Base-by-base conservation (phyloP, 1,140 invertebrate genomes). In the Pseudachorutes palmiensis region DNA sequence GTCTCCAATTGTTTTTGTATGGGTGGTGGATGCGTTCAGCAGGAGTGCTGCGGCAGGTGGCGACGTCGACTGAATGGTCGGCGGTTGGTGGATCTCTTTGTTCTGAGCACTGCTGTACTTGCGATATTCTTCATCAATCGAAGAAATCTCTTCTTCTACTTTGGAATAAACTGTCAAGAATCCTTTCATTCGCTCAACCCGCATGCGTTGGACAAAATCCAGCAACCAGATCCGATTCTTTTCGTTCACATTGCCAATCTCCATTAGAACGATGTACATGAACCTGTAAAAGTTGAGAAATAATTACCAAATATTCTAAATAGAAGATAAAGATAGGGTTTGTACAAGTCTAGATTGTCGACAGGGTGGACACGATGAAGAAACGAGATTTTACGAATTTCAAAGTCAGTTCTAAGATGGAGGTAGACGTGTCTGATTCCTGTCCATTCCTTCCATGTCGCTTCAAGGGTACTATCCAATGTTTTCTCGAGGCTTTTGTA, bases 381-480 rank as follows among this genome's bases (percentile, higher is more conserved):
- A 62, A 81, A 78, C 26, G 75, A 75, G 9, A 82, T 78, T 62
- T 77, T 73, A 5, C 74, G 70, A 2, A 81, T 74, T 9, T 79
- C 78, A 64, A 81, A 75, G 16, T 80, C 77, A 55, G 79, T 74
- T 0, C 79, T 76, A 0, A 82, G 76, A 64, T 81, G 76, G 67
- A 81, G 72, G 69, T 81, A 82, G 28, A 82, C 76, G 62, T 78
- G 74, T 5, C 80, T 70, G 1, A 79, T 80, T n/a, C 80, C 80
- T 1, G 80, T 81, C 81, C 80, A 81, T 55, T 82, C 81, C 70
- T 81, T 81, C 81, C 81, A 82, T 1, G 76, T 77, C 26, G 79
- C 76, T 45, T 81, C 78, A 66, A 82, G 75, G 9, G 78, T 73
- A 71, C 76, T 69, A 63, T 74, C 75, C 65, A 80, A 77, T 45